Percentiles rank a stretch among this genome's conserved stretches.
phyloP scores from a whole-genome alignment of 2,113 vertebrate genomes.

The Chionis minor region DNA sequence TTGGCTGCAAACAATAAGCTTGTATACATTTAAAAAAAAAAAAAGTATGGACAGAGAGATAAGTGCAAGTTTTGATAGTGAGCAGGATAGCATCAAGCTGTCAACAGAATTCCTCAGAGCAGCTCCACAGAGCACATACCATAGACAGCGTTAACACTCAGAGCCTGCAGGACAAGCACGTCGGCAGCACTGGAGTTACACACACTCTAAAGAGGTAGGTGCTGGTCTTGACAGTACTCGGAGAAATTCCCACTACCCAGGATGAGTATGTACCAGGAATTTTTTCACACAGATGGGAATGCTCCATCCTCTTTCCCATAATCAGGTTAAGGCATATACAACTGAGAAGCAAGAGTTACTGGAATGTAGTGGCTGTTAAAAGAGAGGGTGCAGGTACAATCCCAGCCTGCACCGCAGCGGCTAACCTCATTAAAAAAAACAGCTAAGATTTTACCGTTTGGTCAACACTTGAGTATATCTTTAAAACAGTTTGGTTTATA shows the following conservation, averaged over 20 bases:
- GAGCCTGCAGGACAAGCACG: neutral
- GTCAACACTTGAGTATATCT: neutral
- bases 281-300: neutral
- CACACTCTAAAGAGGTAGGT: neutral
- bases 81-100: neutral
- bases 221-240: neutral
- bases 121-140: neutral
- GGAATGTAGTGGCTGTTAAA: neutral
- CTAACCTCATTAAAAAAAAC: neutral
- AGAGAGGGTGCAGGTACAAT: rapidly evolving
- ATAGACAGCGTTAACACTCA: neutral
- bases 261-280: neutral
- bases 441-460: neutral
- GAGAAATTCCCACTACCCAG: neutral
- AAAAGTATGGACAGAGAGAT: neutral
- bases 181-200: neutral
- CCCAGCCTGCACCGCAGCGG: neutral
- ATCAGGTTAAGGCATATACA: neutral
- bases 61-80: neutral
- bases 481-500: neutral
- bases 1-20: neutral
- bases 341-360: neutral
- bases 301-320: neutral
- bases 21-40: neutral
- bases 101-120: neutral